Percentiles rank a stretch among this genome's conserved stretches.
These are phyloP conservation scores for Anoura caudifer DNA, from an alignment of 2,113 vertebrate genomes.

Conservation along the genomic window DNA sequence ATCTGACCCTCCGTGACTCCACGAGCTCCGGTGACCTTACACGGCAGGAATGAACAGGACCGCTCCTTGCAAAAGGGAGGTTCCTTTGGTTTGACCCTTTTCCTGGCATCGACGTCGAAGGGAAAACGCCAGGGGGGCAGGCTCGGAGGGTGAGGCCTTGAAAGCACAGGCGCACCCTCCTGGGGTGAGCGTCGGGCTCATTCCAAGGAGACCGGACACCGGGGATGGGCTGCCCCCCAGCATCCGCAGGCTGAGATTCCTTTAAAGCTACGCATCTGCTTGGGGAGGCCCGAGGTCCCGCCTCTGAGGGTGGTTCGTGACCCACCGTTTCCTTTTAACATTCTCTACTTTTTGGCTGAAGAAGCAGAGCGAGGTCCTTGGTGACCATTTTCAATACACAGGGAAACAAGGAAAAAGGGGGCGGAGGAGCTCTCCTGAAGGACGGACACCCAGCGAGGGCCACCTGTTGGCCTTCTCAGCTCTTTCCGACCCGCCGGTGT, in stretches of 20 bases:
- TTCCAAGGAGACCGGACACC: not conserved
- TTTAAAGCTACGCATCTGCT: not conserved
- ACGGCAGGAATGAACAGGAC: rapidly evolving
- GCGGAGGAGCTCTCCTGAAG: rapidly evolving
- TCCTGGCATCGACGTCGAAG: rapidly evolving
- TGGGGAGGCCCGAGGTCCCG: not conserved
- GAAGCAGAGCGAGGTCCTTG: not conserved
- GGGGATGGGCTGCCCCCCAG: rapidly evolving
- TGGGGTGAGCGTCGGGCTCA: rapidly evolving
- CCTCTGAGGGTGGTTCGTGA: rapidly evolving
- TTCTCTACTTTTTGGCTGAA: not conserved
- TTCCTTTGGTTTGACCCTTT: rapidly evolving
- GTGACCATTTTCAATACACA: not conserved
- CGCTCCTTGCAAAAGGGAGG: not conserved
- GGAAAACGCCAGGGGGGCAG: rapidly evolving
- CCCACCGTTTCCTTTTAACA: not conserved
- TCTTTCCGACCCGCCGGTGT: not conserved
- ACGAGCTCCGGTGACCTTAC: not conserved
- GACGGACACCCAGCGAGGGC: rapidly evolving
- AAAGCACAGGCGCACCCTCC: rapidly evolving
- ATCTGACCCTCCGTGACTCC: rapidly evolving
- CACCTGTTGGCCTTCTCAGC: rapidly evolving
- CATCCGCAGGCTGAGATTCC: rapidly evolving
- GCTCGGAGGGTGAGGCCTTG: not conserved
- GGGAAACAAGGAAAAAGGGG: not conserved